phyloP scores from a whole-genome alignment of 2,797 vertebrate genomes.

The Carduelis carduelis region DNA sequence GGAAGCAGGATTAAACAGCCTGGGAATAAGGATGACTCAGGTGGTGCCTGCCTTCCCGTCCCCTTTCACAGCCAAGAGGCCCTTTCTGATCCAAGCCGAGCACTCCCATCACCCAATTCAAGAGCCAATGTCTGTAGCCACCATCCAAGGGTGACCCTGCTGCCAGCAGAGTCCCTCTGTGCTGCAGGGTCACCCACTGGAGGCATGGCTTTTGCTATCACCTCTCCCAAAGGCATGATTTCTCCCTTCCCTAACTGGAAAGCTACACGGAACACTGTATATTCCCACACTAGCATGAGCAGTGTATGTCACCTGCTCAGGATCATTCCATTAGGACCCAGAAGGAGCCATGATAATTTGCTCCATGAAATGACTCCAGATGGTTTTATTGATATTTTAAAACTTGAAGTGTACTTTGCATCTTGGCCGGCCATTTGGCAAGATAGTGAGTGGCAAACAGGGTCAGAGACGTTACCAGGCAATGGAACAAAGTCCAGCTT shows the following conservation, averaged over 20 bases:
- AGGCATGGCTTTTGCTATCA: not conserved
- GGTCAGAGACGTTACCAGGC: not conserved
- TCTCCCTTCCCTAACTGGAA: not conserved
- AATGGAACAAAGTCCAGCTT: constrained; percentile 40
- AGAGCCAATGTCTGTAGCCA: rapidly evolving
- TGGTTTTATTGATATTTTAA: not conserved
- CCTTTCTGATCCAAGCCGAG: not conserved
- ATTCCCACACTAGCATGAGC: not conserved
- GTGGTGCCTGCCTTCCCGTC: rapidly evolving
- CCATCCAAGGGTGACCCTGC: not conserved
- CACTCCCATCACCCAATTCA: not conserved
- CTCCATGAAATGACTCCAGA: not conserved
- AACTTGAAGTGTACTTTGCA: constrained; percentile 11
- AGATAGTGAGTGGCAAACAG: not conserved
- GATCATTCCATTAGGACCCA: not conserved
- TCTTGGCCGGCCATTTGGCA: not conserved
- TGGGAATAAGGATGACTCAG: not conserved
- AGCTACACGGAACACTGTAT: not conserved
- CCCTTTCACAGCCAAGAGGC: not conserved
- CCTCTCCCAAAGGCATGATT: not conserved
- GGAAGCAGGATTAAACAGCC: not conserved
- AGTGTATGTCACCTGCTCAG: not conserved
- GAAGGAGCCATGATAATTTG: rapidly evolving
- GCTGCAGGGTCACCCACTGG: not conserved
- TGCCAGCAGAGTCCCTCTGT: not conserved